Percentiles rank a stretch among this genome's conserved stretches.
These are phyloP conservation scores for Lochmaea capreae DNA, from an alignment of 2,888 invertebrate genomes.

Conservation along the genomic window DNA sequence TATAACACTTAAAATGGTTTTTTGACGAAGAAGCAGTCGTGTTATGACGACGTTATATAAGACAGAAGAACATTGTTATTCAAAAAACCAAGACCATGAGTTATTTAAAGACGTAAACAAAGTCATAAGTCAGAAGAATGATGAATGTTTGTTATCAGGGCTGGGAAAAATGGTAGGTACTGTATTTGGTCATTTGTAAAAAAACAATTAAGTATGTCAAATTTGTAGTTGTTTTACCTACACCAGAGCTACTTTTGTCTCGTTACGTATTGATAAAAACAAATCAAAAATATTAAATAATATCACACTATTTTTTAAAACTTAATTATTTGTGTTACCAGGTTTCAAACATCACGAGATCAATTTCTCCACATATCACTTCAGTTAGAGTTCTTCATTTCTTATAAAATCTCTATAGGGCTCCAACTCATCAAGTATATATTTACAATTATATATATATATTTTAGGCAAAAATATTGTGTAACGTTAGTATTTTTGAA, in stretches of 20 bases:
- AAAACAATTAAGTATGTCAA: neutral
- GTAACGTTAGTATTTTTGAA: neutral
- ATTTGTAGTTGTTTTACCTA: neutral
- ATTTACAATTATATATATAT: slow-evolving; percentile 20
- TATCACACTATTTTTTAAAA: slow-evolving; percentile 66
- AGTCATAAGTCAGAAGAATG: too few relatives aligned
- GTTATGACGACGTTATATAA: too few relatives aligned
- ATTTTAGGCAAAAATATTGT: neutral
- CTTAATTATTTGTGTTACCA: slow-evolving; percentile 61
- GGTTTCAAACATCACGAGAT: slow-evolving; percentile 64
- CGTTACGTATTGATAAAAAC: slow-evolving; percentile 57
- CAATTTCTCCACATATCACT: slow-evolving; percentile 61
- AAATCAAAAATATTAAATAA: slow-evolving; percentile 66
- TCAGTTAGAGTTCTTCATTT: slow-evolving; percentile 38
- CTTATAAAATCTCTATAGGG: slow-evolving; percentile 34
- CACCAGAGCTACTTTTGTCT: slow-evolving; percentile 23
- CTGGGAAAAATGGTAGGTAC: too few relatives aligned
- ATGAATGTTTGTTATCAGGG: too few relatives aligned
- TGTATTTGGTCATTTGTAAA: too few relatives aligned
- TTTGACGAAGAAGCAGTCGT: too few relatives aligned
- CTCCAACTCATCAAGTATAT: slow-evolving; percentile 35
- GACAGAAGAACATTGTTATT: too few relatives aligned
- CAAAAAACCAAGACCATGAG: too few relatives aligned
- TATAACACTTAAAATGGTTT: too few relatives aligned
- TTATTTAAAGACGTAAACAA: too few relatives aligned